phyloP scores from a whole-genome alignment of 2,888 invertebrate genomes.

The Trichogramma dendrolimi region DNA sequence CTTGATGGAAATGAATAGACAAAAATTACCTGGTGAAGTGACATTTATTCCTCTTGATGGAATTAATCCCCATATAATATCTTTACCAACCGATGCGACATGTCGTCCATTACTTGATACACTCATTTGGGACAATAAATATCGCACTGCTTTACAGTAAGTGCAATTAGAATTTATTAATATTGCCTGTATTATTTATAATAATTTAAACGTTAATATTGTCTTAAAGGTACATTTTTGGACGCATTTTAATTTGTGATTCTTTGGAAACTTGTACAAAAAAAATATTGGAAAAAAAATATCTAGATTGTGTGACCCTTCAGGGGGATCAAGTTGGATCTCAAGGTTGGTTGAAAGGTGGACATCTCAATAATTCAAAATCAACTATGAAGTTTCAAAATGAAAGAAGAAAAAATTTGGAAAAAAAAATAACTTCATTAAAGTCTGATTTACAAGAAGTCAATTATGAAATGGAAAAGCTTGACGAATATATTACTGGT shows the following conservation, averaged over 20 bases:
- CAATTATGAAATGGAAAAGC: conserved; percentile 60
- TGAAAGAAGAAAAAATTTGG: conserved; percentile 61
- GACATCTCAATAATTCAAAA: conserved; percentile 92
- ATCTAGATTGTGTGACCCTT: conserved; percentile 91
- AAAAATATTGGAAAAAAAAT: conserved; percentile 83
- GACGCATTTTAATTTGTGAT: conserved; percentile 94
- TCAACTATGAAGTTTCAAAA: conserved; percentile 93
- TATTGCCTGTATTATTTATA: conserved; percentile 3
- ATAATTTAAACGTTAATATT: background rate
- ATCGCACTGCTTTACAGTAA: too few relatives aligned
- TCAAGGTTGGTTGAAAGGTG: conserved; percentile 95
- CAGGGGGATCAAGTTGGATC: conserved; percentile 95
- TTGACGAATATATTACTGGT: conserved; percentile 57
- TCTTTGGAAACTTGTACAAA: conserved; percentile 94
- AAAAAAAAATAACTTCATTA: conserved; percentile 69
- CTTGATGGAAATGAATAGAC: conserved; percentile 94
- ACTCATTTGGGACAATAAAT: too few relatives aligned
- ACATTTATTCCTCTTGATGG: conserved; percentile 98
- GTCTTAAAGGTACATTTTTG: conserved; percentile 77
- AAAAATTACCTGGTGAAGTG: conserved; percentile 93
- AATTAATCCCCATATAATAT: background rate
- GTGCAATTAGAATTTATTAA: background rate
- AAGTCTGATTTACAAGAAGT: conserved; percentile 75
- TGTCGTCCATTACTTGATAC: too few relatives aligned
- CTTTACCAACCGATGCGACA: background rate